Evolutionary conservation across 2,113 vertebrate species (phyloP).

Genomic region (Alaudala cheleensis): DNA sequence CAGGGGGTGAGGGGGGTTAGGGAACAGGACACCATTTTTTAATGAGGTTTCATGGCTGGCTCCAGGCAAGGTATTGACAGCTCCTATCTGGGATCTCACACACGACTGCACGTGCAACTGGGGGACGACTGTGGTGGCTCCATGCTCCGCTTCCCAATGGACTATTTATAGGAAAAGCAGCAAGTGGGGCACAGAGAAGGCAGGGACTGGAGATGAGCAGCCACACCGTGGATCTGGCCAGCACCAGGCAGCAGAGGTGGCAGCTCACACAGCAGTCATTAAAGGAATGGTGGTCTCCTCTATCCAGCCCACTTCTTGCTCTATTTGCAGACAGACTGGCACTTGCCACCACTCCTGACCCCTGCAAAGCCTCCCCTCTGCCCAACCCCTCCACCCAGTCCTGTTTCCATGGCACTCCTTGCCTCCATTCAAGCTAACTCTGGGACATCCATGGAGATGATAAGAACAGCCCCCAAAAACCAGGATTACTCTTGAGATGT

Average conservation of each 20-base stretch:
- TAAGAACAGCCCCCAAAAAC: not conserved
- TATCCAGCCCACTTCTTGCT: not conserved
- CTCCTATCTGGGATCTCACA: slow-evolving; percentile 33
- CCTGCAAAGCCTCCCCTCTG: not conserved
- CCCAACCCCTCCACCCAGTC: not conserved
- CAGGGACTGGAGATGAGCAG: slow-evolving; percentile 12
- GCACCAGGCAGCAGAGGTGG: not conserved
- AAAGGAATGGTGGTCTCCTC: not conserved
- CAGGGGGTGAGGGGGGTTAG: not conserved
- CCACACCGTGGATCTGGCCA: not conserved
- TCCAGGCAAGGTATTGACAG: slow-evolving; percentile 46
- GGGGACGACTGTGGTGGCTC: slow-evolving; percentile 4
- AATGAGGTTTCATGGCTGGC: slow-evolving; percentile 30
- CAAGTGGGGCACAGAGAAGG: not conserved
- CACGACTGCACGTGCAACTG: not conserved
- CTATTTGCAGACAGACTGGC: not conserved
- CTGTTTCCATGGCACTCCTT: not conserved
- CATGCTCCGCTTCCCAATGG: not conserved
- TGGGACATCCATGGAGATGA: not conserved
- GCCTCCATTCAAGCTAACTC: not conserved
- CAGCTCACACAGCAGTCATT: not conserved
- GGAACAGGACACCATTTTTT: slow-evolving; percentile 17
- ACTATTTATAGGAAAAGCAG: slow-evolving; percentile 13
- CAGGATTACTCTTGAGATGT: not conserved
- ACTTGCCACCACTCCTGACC: not conserved